Base-by-base conservation (phyloP, 2,797 vertebrate genomes). In the Sparus aurata region DNA sequence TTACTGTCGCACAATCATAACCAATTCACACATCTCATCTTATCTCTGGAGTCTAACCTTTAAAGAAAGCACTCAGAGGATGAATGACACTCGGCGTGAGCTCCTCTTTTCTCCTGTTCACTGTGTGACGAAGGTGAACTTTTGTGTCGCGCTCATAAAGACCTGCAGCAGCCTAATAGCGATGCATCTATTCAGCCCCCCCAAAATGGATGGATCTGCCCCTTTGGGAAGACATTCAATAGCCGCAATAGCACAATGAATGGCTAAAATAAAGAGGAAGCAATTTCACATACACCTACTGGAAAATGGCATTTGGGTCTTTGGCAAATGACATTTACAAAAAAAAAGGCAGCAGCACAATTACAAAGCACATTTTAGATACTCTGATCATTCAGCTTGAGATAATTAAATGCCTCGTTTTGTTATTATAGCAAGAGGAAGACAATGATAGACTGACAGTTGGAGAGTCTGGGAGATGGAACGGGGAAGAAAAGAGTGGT, bases 381-480 rank as follows among this genome's bases (percentile, higher is more conserved):
- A 92, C 80, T 90, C 64, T 25, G 69, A 89, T 86, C 82, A 85
- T 92, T 93, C 66, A 84, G 61, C 65, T 75, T 60, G 75, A 90
- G 88, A 93, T 93, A 90, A 93, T 93, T 87, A 90, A 91, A 91
- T 58, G 52, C 73, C 82, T 85, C 73, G 38, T 81, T 86, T 87
- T 82, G 78, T 78, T 87, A 79, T 75, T 81, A 72, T 79, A 74
- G 73, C 30, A 22, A 71, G 61, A 77, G 57, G 59, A 17, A 60
- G 79, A 91, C 87, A 90, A 88, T 86, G 90, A 84, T 30, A 84
- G 89, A 89, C 67, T 82, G 89, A 79, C 86, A 83, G 84, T 58
- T 50, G 57, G 68, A 80, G 55, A 79, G 55, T 84, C 71, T 67
- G 54, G 63, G 58, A 83, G 80, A 84, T 75, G 54, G 70, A 75